A percentile compares a stretch with the other conserved stretches of the same genome.
These are phyloP conservation scores for Athripsodes cinereus DNA, from an alignment of 2,888 invertebrate species.

Conservation along the genomic window DNA sequence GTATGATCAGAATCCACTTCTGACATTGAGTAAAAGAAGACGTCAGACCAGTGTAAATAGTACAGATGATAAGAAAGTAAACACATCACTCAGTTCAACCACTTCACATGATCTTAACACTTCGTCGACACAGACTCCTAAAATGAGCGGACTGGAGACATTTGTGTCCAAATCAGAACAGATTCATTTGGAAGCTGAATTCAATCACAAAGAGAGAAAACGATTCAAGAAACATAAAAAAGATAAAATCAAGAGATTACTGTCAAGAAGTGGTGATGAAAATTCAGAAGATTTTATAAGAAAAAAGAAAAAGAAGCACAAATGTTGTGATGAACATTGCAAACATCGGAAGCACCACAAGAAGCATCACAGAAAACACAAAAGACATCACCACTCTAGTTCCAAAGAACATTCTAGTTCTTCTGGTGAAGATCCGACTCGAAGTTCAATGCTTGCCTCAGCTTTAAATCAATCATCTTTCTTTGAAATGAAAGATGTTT, in stretches of 20 bases:
- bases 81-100: slow-evolving; percentile 23
- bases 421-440: slow-evolving; percentile 43
- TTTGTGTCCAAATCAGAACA: slow-evolving; percentile 29
- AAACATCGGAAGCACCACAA: slow-evolving; percentile 71
- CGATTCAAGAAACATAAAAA: slow-evolving; percentile 63
- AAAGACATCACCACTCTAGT: slow-evolving; percentile 62
- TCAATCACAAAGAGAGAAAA: slow-evolving; percentile 55
- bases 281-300: slow-evolving; percentile 46
- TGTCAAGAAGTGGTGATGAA: slow-evolving; percentile 35
- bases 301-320: slow-evolving; percentile 64
- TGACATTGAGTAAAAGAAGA: slow-evolving; percentile 69
- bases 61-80: slow-evolving; percentile 50
- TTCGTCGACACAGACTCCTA: slow-evolving; percentile 28
- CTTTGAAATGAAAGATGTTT: slow-evolving; percentile 19
- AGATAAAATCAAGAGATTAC: slow-evolving; percentile 49
- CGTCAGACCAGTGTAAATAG: slow-evolving; percentile 57
- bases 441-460: slow-evolving; percentile 19
- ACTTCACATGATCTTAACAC: slow-evolving; percentile 24
- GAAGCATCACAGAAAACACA: slow-evolving; percentile 72
- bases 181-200: slow-evolving; percentile 38
- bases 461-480: slow-evolving; percentile 20
- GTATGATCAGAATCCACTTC: slow-evolving; percentile 75
- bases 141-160: slow-evolving; percentile 18
- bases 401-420: slow-evolving; percentile 47
- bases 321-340: slow-evolving; percentile 62